Percentiles rank a stretch among this genome's conserved stretches.
Evolutionary conservation across 64 coral and sea anemone genomes (phyloP).

Genomic region (Stichodactyla helianthus): DNA sequence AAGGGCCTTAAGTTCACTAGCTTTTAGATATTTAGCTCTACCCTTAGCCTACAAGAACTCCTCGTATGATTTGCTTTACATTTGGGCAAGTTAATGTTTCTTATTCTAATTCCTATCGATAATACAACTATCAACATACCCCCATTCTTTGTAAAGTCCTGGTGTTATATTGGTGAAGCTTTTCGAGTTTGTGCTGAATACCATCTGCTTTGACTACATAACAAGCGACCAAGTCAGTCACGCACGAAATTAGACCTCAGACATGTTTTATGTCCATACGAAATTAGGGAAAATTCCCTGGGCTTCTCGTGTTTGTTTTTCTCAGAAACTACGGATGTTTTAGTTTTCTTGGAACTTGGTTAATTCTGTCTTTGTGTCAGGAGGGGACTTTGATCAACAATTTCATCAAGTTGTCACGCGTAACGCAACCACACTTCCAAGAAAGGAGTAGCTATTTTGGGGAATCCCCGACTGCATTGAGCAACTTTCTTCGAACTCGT

Average conservation of each 20-base stretch:
- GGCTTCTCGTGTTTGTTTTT: not conserved
- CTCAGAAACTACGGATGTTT: conserved; percentile 2
- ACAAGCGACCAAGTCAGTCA: not conserved
- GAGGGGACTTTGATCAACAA: not conserved
- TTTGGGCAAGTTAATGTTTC: too few species aligned
- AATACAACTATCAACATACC: too few species aligned
- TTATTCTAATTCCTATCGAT: too few species aligned
- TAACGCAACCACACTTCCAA: conserved; percentile 9
- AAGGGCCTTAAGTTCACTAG: too few species aligned
- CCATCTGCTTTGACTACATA: too few species aligned
- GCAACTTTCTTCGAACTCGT: not conserved
- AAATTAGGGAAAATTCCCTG: not conserved
- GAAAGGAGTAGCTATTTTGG: not conserved
- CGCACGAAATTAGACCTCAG: not conserved
- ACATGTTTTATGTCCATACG: not conserved
- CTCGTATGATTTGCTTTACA: too few species aligned
- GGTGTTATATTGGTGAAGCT: too few species aligned
- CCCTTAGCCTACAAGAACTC: too few species aligned
- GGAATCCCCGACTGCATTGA: not conserved
- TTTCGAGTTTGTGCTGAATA: too few species aligned
- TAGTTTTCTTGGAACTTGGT: not conserved
- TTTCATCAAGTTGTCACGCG: not conserved
- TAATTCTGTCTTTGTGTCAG: not conserved
- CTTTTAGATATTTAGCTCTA: too few species aligned
- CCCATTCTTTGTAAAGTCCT: too few species aligned